Conservation (phyloP, 1,140 invertebrate species). For the Drepana arcuata region DNA sequence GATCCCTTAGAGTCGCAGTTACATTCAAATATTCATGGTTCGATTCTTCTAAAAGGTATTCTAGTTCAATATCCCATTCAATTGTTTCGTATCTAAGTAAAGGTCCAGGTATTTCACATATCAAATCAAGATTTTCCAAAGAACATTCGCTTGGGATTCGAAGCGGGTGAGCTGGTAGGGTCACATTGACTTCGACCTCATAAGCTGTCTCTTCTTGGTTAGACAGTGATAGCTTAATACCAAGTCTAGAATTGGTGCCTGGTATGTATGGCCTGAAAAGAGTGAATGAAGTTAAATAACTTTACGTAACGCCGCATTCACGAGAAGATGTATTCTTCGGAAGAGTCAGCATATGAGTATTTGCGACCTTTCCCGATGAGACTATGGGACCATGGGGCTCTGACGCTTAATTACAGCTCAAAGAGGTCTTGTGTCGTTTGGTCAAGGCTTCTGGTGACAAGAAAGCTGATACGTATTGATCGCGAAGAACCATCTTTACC, state of each 20-base stretch:
- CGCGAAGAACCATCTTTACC: too few species aligned
- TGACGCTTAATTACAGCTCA: neutral
- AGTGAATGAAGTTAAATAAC: too few species aligned
- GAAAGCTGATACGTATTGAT: neutral
- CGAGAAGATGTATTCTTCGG: neutral
- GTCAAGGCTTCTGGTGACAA: neutral
- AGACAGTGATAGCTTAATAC: conserved; percentile 30
- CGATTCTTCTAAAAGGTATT: conserved; percentile 21
- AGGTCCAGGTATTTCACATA: conserved; percentile 37
- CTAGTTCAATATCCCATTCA: conserved; percentile 46
- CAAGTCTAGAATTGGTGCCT: conserved; percentile 29
- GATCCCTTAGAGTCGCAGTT: conserved; percentile 30
- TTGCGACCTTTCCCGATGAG: neutral
- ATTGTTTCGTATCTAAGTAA: conserved; percentile 28
- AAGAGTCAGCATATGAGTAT: neutral
- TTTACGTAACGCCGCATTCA: too few species aligned
- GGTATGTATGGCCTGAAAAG: conserved; percentile 44
- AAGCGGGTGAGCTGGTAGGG: conserved; percentile 31
- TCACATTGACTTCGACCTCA: conserved; percentile 35
- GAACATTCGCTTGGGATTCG: conserved; percentile 37
- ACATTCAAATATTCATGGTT: conserved; percentile 16
- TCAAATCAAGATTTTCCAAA: conserved; percentile 30
- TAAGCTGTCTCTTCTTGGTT: conserved; percentile 54
- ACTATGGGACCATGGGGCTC: neutral
- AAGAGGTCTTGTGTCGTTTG: neutral